Evolutionary conservation across 2,797 vertebrate genomes (phyloP), one percentile per base, ranked within the genome.

Genomic region (Poecilia gillii): DNA sequence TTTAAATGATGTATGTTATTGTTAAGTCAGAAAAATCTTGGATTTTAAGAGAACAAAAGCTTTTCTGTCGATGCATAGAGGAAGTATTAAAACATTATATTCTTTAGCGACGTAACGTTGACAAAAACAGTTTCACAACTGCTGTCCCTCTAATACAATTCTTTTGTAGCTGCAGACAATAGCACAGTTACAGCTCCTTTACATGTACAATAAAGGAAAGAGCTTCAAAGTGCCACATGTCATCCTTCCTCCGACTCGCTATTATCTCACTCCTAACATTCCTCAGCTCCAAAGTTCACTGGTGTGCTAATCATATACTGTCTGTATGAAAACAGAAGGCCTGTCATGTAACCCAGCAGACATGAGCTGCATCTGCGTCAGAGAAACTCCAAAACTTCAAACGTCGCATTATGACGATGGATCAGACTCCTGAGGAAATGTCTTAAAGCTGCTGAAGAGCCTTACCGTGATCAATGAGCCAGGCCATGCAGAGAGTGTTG

Each of bases 391-490:
- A 14, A 43, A 14, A 23, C 36, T 12, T 25, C 36, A 68, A 41
- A 68, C 8, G 8, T 8, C 20, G 8, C 64, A 2, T 68, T 25
- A 12, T 68, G 36, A 68, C 9, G 20, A 20, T n/a, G 11, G 11
- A 14, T 43, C 36, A 11, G 23, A 68, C 66, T n/a, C 8, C 39
- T 2, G 39, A n/a, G 66, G 66, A 70, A 45, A 23, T 4, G 33
- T 18, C 28, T 16, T 6, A 6, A 39, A 3, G 39, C 25, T 43
- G 14, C 11, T 2, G 68, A 70, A 28, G 39, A 28, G 20, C 13
- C 96, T 95, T 95, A 98, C 97, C 97, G 13, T 98, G 97, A 84
- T 98, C 97, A 81, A 98, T 97, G 28, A 98, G 96, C 97, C 97
- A 98, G 81, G 97, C 97, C 97, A 98, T 98, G 79, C 97, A 98